These are phyloP conservation scores for Macrostomum lignano DNA, from an alignment of 1,140 invertebrate genomes.

Conservation along the genomic window DNA sequence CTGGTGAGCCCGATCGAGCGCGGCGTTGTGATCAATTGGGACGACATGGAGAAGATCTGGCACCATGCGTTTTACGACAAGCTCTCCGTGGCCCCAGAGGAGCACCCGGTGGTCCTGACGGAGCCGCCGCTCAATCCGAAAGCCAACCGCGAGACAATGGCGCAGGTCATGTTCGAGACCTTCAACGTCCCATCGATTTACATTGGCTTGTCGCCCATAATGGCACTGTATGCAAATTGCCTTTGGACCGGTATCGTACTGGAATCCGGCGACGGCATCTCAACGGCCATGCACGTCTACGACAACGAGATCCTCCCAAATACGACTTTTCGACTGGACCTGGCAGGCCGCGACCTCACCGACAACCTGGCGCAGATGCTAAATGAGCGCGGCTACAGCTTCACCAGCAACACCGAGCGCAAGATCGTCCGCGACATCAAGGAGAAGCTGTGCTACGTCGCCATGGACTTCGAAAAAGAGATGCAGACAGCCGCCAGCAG, in stretches of 20 bases:
- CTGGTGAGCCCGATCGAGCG: slow-evolving; percentile 99
- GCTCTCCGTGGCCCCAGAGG: slow-evolving; percentile 80
- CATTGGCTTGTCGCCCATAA: slow-evolving; percentile 29
- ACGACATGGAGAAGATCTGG: slow-evolving; percentile 98
- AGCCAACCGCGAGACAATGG: slow-evolving; percentile 76
- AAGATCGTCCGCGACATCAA: slow-evolving; percentile 65
- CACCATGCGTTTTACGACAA: slow-evolving; percentile 85
- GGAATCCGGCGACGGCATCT: slow-evolving; percentile 6
- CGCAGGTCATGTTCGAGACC: slow-evolving; percentile 95
- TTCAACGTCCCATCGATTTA: slow-evolving; percentile 94
- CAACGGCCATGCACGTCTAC: slow-evolving; percentile 29
- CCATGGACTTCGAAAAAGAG: slow-evolving; percentile 34
- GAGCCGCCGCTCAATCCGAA: slow-evolving; percentile 90
- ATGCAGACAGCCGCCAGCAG: slow-evolving; percentile 54
- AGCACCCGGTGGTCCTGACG: slow-evolving; percentile 86
- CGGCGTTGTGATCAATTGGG: slow-evolving; percentile 95
- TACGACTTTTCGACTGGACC: slow-evolving; percentile 53
- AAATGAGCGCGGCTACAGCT: slow-evolving; percentile 72
- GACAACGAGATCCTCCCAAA: slow-evolving; percentile 62
- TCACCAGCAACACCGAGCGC: slow-evolving; percentile 42
- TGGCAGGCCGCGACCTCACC: slow-evolving; percentile 57
- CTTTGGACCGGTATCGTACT: slow-evolving; percentile 6
- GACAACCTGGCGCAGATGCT: slow-evolving; percentile 54
- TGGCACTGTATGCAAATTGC: slow-evolving; percentile 6
- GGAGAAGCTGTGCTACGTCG: slow-evolving; percentile 32